phyloP scores from a whole-genome alignment of 2,113 vertebrate genomes.

The Scomber japonicus region DNA sequence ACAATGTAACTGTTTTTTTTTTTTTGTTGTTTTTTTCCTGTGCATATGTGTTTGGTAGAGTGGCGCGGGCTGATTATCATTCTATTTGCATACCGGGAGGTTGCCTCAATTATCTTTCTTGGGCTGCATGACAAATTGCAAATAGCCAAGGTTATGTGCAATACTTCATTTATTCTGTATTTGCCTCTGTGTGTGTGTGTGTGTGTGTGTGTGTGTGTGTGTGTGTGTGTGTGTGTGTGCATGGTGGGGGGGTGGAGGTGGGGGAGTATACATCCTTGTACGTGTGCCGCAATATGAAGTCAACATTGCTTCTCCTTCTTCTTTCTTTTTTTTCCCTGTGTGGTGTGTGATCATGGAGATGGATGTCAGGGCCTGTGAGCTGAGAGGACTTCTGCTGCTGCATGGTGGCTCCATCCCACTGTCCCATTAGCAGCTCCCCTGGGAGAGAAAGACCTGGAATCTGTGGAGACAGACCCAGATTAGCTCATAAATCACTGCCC shows the following conservation, averaged over 20 bases:
- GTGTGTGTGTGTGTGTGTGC: background rate
- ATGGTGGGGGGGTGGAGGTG: background rate
- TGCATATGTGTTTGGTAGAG: slow-evolving; percentile 69
- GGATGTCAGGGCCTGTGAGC: slow-evolving; percentile 73
- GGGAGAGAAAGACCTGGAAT: slow-evolving; percentile 84
- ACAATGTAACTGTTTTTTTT: slow-evolving; percentile 77
- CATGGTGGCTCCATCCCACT: slow-evolving; percentile 85
- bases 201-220: slow-evolving; percentile 3
- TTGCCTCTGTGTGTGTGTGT: slow-evolving; percentile 38
- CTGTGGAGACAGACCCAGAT: slow-evolving; percentile 89
- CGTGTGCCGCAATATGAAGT: slow-evolving; percentile 57
- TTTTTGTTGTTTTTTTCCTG: slow-evolving; percentile 40
- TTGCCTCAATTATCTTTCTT: slow-evolving; percentile 82
- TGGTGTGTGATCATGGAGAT: slow-evolving; percentile 76
- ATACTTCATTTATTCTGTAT: slow-evolving; percentile 71
- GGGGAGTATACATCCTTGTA: background rate
- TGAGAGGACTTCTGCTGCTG: slow-evolving; percentile 79
- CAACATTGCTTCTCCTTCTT: slow-evolving; percentile 58
- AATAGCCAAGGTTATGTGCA: slow-evolving; percentile 77
- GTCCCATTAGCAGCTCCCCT: slow-evolving; percentile 89
- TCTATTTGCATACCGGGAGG: slow-evolving; percentile 82
- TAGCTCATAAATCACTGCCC: slow-evolving; percentile 92
- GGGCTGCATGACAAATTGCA: slow-evolving; percentile 81
- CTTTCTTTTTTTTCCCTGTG: background rate
- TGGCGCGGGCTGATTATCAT: slow-evolving; percentile 78